Percentiles rank a stretch among this genome's conserved stretches.
Evolutionary conservation across 2,797 vertebrate genomes (phyloP).

Genomic region (Microcaecilia unicolor): DNA sequence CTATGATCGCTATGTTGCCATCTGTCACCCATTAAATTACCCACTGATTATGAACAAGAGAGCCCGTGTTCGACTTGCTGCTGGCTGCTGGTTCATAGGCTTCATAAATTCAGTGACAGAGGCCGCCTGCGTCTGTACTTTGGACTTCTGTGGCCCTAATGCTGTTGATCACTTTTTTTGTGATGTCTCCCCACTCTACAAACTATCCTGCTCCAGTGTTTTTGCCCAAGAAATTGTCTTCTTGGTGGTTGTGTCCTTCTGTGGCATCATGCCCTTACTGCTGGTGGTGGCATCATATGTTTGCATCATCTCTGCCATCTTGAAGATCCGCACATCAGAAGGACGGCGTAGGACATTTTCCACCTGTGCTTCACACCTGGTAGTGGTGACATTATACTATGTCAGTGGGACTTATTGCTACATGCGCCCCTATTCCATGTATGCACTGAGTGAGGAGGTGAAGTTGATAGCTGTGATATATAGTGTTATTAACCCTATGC

Average conservation of each 20-base stretch:
- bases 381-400: conserved; percentile 33
- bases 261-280: conserved; percentile 25
- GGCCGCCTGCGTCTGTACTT: conserved; percentile 8
- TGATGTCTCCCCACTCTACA: conserved; percentile 34
- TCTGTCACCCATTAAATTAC: conserved; percentile 31
- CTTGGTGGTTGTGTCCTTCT: conserved; percentile 22
- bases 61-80: conserved; percentile 7
- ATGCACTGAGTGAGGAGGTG: conserved; percentile 10
- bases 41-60: conserved; percentile 24
- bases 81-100: conserved; percentile 18
- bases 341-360: conserved; percentile 13
- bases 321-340: conserved; percentile 4
- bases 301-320: conserved; percentile 9
- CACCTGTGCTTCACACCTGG: conserved; percentile 30
- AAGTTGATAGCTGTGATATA: conserved; percentile 27
- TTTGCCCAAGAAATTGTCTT: conserved; percentile 17
- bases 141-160: conserved; percentile 38
- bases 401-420: conserved; percentile 31
- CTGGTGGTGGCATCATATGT: conserved; percentile 29
- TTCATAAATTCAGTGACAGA: conserved; percentile 25
- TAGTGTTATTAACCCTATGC: conserved; percentile 25
- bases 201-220: conserved; percentile 29
- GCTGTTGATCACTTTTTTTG: conserved; percentile 36
- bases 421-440: conserved; percentile 18
- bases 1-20: conserved; percentile 38